These are phyloP conservation scores for Melanogrammus aeglefinus DNA, from an alignment of 2,797 vertebrate genomes.

Conservation along the genomic window DNA sequence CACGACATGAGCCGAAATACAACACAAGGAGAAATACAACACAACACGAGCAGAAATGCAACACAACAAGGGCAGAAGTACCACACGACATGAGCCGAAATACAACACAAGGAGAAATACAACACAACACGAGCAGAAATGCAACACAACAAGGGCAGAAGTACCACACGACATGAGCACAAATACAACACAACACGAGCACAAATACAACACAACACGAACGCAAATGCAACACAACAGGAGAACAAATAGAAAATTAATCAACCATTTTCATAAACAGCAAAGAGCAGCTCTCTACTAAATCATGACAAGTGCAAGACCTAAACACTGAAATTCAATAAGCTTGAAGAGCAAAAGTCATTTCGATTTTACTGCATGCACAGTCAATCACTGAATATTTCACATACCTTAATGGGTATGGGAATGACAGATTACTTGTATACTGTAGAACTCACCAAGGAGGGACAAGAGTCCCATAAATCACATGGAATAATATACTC, in stretches of 20 bases:
- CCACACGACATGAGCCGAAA: not conserved
- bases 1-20: not conserved
- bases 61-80: conserved; percentile 17
- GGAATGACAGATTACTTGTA: not conserved
- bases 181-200: conserved; percentile 31
- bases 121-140: conserved; percentile 12
- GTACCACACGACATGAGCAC: not conserved
- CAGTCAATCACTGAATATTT: not conserved
- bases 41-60: conserved; percentile 11
- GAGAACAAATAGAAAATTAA: too few species aligned
- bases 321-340: conserved; percentile 32
- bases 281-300: not conserved
- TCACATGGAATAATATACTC: not conserved
- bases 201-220: conserved; percentile 8
- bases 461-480: not conserved
- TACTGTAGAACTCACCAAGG: not conserved
- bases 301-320: not conserved
- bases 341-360: conserved; percentile 35
- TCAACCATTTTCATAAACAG: not conserved
- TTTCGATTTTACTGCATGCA: conserved; percentile 15
- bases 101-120: conserved; percentile 29
- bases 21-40: conserved; percentile 32
- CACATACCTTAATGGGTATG: not conserved
- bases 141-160: conserved; percentile 17
- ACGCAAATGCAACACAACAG: too few species aligned